These are phyloP conservation scores for Canis aureus DNA, from an alignment of 2,113 vertebrate genomes.

Conservation along the genomic window DNA sequence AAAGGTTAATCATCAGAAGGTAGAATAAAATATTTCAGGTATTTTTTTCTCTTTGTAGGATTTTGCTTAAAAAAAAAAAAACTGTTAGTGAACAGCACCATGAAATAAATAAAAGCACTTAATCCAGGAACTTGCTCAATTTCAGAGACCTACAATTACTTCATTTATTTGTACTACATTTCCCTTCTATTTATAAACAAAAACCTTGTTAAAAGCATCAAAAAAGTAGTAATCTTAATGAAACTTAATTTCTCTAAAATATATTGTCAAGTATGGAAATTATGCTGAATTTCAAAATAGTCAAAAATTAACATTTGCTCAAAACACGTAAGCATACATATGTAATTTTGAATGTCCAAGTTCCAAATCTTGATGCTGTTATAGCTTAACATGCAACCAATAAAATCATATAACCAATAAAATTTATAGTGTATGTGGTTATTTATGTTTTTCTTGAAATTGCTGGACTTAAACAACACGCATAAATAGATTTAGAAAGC, in stretches of 20 bases:
- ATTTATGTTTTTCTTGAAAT: neutral
- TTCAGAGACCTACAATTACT: neutral
- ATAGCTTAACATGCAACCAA: neutral
- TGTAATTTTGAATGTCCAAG: neutral
- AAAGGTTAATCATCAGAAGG: neutral
- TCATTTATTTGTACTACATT: neutral
- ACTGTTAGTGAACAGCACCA: neutral
- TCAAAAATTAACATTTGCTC: neutral
- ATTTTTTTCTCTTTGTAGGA: neutral
- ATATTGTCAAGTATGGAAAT: neutral
- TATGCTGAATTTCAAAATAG: neutral
- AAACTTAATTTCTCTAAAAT: neutral
- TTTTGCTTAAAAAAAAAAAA: neutral
- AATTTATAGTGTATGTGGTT: neutral
- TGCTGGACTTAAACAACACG: neutral
- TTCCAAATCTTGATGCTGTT: neutral
- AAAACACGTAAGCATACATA: neutral
- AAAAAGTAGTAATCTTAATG: neutral
- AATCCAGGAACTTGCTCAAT: neutral
- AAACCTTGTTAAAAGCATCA: neutral
- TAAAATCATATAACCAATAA: neutral
- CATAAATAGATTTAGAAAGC: neutral
- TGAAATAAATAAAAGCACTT: neutral
- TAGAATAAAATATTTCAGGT: neutral
- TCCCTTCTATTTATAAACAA: constrained; percentile 15